These are phyloP conservation scores for Agelastica alni DNA, from an alignment of 2,888 invertebrate species.

Conservation along the genomic window DNA sequence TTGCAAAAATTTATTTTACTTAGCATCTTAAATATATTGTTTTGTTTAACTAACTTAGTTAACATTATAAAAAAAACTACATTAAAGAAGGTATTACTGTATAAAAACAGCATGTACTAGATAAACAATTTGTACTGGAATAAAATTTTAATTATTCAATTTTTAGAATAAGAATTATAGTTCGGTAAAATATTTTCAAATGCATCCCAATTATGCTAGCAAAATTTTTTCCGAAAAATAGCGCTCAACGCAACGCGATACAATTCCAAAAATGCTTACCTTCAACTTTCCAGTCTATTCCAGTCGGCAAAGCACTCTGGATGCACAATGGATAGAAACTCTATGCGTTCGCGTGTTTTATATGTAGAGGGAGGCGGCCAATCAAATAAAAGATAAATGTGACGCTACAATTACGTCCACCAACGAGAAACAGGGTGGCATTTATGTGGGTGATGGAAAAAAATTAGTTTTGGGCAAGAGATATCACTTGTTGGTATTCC, in stretches of 20 bases:
- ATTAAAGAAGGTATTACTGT: no score
- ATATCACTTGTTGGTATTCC: not conserved
- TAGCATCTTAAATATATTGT: no score
- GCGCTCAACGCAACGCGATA: not conserved
- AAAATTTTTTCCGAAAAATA: not conserved
- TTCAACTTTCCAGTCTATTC: conserved; percentile 22
- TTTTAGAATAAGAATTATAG: no score
- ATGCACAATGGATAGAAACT: conserved; percentile 23
- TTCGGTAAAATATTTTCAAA: no score
- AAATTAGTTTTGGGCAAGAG: conserved; percentile 4
- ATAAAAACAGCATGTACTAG: no score
- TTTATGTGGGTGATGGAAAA: conserved; percentile 18
- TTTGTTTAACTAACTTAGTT: no score
- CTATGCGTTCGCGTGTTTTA: conserved; percentile 27
- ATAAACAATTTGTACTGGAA: no score
- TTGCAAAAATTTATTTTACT: no score
- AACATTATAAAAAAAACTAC: no score
- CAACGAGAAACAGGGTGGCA: conserved; percentile 16
- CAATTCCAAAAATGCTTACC: conserved; percentile 8
- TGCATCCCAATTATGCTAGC: no score
- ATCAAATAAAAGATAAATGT: conserved; percentile 23
- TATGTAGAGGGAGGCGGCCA: conserved; percentile 24
- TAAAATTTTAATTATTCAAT: no score
- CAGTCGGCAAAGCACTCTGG: conserved; percentile 25
- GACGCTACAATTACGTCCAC: conserved; percentile 17